Evolutionary conservation across 2,888 invertebrate species (phyloP).

Genomic region (Hylaea fasciaria): DNA sequence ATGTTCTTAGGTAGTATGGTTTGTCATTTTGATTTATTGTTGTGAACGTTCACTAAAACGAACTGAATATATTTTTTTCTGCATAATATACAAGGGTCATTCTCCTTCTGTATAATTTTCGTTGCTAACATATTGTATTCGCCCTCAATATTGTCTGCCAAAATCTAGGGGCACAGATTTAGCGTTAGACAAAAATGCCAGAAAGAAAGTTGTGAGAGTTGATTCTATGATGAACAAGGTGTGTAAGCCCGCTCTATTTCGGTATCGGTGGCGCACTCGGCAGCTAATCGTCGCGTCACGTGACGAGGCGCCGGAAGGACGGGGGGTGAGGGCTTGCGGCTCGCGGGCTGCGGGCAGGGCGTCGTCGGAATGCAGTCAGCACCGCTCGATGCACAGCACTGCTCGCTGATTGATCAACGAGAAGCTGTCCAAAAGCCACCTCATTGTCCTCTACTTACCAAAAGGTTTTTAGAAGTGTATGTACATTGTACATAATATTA

Average conservation of each 20-base stretch:
- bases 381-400: conserved; percentile 72
- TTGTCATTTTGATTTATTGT: background rate
- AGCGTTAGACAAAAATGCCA: too few relatives aligned
- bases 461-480: background rate
- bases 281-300: conserved; percentile 83
- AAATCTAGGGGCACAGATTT: background rate
- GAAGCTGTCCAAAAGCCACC: conserved; percentile 48
- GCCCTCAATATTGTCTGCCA: background rate
- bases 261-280: conserved; percentile 81
- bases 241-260: conserved; percentile 76
- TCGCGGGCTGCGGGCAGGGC: conserved; percentile 55
- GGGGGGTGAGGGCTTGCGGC: conserved; percentile 70
- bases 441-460: background rate
- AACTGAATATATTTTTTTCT: too few relatives aligned
- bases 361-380: conserved; percentile 81
- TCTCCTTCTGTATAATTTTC: background rate
- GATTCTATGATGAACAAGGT: conserved; percentile 68
- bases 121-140: background rate
- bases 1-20: too few relatives aligned
- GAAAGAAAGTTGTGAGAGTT: conserved; percentile 56
- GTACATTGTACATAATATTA: background rate
- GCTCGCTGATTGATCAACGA: conserved; percentile 74
- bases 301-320: conserved; percentile 81
- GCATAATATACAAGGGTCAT: background rate
- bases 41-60: background rate